A percentile compares a stretch with the other conserved stretches of the same genome.
Conservation (phyloP, 2,113 vertebrate genomes). For the Xyliphius kryptos region DNA sequence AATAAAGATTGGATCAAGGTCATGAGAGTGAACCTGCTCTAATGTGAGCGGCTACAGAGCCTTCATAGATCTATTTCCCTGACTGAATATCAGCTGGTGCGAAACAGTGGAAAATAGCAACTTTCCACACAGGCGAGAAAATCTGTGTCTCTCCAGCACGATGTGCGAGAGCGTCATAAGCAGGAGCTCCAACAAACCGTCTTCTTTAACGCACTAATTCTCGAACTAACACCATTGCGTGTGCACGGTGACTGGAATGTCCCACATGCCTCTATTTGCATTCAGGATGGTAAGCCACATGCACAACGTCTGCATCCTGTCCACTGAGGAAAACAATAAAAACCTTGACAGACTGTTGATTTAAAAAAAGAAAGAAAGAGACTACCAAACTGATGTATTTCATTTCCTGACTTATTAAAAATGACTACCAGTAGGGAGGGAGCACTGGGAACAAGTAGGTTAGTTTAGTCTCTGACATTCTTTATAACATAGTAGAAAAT, state of each 20-base stretch:
- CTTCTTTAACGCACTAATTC: constrained; percentile 11
- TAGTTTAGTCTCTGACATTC: no score
- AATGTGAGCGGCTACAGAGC: constrained; percentile 3
- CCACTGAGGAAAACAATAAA: constrained; percentile 19
- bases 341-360: not conserved
- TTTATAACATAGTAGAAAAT: no score
- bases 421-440: no score
- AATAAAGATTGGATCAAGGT: constrained; percentile 28
- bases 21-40: constrained; percentile 13
- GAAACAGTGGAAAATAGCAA: constrained; percentile 27
- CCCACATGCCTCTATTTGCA: constrained; percentile 27
- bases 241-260: constrained; percentile 6
- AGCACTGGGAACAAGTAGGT: no score
- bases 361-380: no score
- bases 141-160: constrained; percentile 6
- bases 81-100: constrained; percentile 7
- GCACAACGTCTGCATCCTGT: constrained; percentile 21
- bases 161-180: constrained; percentile 13
- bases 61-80: no score
- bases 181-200: constrained; percentile 13
- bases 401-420: no score
- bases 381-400: no score
- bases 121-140: constrained; percentile 26
- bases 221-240: constrained; percentile 1
- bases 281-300: constrained; percentile 23